phyloP scores from a whole-genome alignment of 2,888 invertebrate species.

The Latrodectus elegans region DNA sequence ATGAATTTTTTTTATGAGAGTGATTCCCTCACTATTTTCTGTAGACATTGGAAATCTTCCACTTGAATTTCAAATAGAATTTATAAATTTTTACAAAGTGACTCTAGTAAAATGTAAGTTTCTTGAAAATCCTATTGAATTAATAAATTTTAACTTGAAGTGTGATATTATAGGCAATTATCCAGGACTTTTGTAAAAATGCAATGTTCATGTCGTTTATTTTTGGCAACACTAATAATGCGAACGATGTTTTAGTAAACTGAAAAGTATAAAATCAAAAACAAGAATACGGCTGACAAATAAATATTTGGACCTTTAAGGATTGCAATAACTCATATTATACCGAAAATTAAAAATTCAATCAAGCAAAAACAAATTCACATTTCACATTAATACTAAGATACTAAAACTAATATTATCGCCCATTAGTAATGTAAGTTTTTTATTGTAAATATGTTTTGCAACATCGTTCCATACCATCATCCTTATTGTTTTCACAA shows the following conservation, averaged over 20 bases:
- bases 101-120: not conserved
- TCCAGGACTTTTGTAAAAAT: constrained; percentile 11
- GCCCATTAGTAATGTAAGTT: not conserved
- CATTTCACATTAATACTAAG: not conserved
- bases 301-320: constrained; percentile 6
- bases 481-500: too few relatives aligned
- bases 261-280: constrained; percentile 21
- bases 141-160: not conserved
- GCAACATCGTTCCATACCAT: too few relatives aligned
- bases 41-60: not conserved
- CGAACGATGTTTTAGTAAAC: constrained; percentile 18
- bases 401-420: not conserved
- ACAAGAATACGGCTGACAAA: constrained; percentile 19
- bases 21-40: not conserved
- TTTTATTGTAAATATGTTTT: not conserved
- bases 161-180: not conserved
- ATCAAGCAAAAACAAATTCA: constrained; percentile 8
- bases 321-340: constrained; percentile 4
- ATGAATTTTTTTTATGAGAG: not conserved
- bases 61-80: constrained; percentile 7
- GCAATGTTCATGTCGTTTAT: constrained; percentile 14
- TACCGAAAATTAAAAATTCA: constrained; percentile 13
- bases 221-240: constrained; percentile 8
- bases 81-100: not conserved
- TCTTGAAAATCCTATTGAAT: not conserved